Percentiles rank a stretch among this genome's conserved stretches.
These are phyloP conservation scores for Numenius phaeopus DNA, from an alignment of 2,797 vertebrate genomes.

Conservation along the genomic window DNA sequence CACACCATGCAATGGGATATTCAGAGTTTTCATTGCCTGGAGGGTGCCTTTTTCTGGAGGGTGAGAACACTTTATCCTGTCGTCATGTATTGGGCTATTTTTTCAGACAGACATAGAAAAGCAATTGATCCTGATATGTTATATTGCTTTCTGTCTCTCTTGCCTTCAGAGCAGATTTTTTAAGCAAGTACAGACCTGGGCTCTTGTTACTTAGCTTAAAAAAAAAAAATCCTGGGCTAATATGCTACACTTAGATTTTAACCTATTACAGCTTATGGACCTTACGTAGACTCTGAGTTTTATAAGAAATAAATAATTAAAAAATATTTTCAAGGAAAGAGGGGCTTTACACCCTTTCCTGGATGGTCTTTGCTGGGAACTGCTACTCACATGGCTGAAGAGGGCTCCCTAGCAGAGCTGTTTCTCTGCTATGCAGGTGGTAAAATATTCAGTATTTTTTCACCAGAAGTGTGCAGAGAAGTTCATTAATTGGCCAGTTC, in stretches of 20 bases:
- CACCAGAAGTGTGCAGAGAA: neutral
- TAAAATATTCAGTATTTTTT: neutral
- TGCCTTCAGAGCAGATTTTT: neutral
- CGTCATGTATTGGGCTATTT: neutral
- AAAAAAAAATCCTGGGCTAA: neutral
- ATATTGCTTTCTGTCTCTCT: neutral
- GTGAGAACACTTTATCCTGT: neutral
- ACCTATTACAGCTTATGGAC: neutral
- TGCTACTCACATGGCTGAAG: neutral
- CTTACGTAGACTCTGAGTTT: neutral
- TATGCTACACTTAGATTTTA: neutral
- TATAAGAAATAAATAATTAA: neutral
- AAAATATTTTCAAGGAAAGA: neutral
- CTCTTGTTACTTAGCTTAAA: neutral
- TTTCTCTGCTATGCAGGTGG: neutral
- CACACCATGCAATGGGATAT: neutral
- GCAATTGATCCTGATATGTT: neutral
- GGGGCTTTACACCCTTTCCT: neutral
- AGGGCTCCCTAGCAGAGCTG: neutral
- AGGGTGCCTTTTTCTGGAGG: neutral
- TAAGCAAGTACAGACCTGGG: neutral
- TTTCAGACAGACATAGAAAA: neutral
- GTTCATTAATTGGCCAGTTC: constrained; percentile 4
- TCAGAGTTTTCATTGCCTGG: neutral
- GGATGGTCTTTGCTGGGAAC: neutral